These are phyloP conservation scores for Mionectes olivaceus DNA, from an alignment of 2,797 vertebrate species.

Conservation along the genomic window DNA sequence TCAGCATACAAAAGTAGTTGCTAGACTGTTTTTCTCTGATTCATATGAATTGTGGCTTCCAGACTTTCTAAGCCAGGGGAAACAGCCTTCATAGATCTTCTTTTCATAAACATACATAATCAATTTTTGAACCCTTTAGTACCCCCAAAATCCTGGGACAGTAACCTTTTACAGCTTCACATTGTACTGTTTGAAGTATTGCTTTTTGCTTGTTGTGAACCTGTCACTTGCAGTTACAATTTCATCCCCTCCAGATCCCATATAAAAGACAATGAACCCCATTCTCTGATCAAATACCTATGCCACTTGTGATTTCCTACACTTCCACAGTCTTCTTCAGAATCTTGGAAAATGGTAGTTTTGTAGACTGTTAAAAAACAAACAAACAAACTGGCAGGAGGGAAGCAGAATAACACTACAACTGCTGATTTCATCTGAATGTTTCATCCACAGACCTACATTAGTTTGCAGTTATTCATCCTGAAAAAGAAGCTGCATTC, in stretches of 20 bases:
- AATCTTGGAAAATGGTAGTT: not conserved
- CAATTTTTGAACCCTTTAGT: not conserved
- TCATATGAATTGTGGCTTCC: not conserved
- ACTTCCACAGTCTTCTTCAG: not conserved
- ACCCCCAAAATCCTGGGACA: not conserved
- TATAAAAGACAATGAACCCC: not conserved
- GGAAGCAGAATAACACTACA: not conserved
- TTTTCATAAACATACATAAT: not conserved
- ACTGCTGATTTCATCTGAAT: not conserved
- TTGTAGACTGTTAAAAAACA: not conserved
- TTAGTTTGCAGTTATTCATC: not conserved
- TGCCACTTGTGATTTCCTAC: not conserved
- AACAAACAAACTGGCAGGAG: not conserved
- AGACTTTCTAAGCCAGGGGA: not conserved
- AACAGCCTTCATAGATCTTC: not conserved
- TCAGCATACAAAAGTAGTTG: not conserved
- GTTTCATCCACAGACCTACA: not conserved
- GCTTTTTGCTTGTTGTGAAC: not conserved
- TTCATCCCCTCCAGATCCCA: not conserved
- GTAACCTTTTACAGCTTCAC: not conserved
- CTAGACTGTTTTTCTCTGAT: not conserved
- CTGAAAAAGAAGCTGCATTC: conserved; percentile 15
- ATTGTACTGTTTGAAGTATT: not conserved
- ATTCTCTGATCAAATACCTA: not conserved
- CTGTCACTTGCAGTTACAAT: not conserved